These are phyloP conservation scores for Phaedon cochleariae DNA, from an alignment of 2,888 invertebrate genomes.

Conservation along the genomic window DNA sequence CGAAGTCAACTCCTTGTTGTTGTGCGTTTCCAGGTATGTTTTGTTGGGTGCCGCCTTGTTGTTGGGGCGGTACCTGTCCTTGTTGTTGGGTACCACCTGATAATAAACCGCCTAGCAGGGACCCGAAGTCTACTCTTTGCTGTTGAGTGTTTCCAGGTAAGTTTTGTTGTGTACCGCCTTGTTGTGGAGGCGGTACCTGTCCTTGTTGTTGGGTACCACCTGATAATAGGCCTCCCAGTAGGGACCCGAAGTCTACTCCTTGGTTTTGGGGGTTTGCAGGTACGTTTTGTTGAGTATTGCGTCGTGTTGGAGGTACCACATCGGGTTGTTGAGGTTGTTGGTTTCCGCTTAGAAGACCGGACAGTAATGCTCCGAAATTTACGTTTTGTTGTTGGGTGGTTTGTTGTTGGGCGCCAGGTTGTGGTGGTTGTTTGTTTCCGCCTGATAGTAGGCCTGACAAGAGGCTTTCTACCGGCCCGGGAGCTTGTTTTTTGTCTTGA, in stretches of 20 bases:
- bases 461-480: constrained; percentile 36
- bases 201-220: constrained; percentile 16
- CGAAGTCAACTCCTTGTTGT: constrained; percentile 16
- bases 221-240: constrained; percentile 25
- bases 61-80: not conserved
- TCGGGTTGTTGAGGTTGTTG: constrained; percentile 17
- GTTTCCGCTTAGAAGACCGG: constrained; percentile 15
- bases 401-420: constrained; percentile 17
- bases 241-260: constrained; percentile 27
- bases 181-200: constrained; percentile 6
- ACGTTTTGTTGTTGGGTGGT: constrained; percentile 23
- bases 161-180: constrained; percentile 9
- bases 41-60: constrained; percentile 1
- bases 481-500: constrained; percentile 17
- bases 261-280: constrained; percentile 12
- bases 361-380: constrained; percentile 26
- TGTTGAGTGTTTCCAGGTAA: constrained; percentile 12
- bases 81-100: constrained; percentile 31
- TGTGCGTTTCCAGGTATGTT: constrained; percentile 8
- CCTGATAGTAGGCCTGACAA: constrained; percentile 37
- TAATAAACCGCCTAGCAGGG: constrained; percentile 26
- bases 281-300: constrained; percentile 11
- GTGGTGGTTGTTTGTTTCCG: constrained; percentile 24
- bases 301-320: constrained; percentile 5
- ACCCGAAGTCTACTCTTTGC: constrained; percentile 24